These are phyloP conservation scores for Enteromius unitaeniatus DNA, from an alignment of 2,797 vertebrate genomes.

Conservation along the genomic window DNA sequence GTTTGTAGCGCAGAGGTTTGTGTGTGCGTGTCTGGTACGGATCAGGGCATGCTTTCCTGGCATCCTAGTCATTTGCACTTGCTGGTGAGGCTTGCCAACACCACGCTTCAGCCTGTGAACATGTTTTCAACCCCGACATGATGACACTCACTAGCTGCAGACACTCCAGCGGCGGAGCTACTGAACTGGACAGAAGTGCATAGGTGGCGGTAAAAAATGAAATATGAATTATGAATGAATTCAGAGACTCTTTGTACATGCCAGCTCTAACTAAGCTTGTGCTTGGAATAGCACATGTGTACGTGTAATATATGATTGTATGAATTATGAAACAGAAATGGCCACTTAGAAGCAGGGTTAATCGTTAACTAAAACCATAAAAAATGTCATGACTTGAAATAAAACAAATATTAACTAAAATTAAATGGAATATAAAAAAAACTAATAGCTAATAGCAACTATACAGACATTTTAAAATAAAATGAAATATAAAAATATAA, in stretches of 20 bases:
- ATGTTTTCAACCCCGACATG: conserved; percentile 41
- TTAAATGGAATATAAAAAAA: background rate
- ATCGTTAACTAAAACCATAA: background rate
- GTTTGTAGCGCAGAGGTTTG: conserved; percentile 7
- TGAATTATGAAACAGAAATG: conserved; percentile 24
- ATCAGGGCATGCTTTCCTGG: conserved; percentile 48
- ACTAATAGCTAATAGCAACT: background rate
- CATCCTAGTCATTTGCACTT: conserved; percentile 52
- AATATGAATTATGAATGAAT: conserved; percentile 41
- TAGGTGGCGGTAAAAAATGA: conserved; percentile 35
- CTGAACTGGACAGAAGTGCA: conserved; percentile 21
- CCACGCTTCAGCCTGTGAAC: conserved; percentile 17
- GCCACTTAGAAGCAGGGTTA: background rate
- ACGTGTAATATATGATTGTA: conserved; percentile 35
- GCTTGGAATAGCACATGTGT: conserved; percentile 33
- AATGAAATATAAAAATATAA: too few relatives aligned
- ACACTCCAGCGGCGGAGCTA: conserved; percentile 10
- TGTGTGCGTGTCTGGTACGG: background rate
- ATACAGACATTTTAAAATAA: too few relatives aligned
- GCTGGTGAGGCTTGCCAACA: conserved; percentile 44
- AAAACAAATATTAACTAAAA: background rate
- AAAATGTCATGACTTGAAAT: background rate
- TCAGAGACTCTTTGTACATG: conserved; percentile 29
- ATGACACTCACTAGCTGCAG: conserved; percentile 31
- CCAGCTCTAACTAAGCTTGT: conserved; percentile 10